phyloP scores from a whole-genome alignment of 2,113 vertebrate species.

The Corvus moneduloides region DNA sequence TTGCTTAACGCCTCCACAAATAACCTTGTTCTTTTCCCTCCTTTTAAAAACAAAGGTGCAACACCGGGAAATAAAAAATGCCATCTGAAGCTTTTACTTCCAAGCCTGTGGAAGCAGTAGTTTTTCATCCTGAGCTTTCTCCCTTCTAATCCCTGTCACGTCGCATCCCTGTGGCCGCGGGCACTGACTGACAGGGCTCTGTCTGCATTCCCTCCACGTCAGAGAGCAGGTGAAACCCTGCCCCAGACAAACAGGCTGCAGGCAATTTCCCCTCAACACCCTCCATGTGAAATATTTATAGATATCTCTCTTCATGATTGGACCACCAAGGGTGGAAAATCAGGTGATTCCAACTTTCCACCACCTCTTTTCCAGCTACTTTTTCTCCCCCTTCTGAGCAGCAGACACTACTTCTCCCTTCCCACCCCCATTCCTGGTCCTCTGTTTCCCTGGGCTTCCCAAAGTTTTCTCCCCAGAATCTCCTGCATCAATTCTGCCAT shows the following conservation, averaged over 20 bases:
- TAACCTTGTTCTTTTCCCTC: not conserved
- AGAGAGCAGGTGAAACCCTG: not conserved
- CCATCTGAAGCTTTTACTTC: constrained; percentile 18
- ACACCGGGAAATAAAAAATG: constrained; percentile 22
- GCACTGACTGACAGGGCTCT: not conserved
- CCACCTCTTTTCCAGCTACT: not conserved
- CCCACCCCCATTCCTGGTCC: not conserved
- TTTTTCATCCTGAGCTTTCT: not conserved
- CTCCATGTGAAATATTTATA: not conserved
- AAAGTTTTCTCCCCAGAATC: not conserved
- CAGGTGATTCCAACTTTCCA: not conserved
- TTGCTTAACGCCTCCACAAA: constrained; percentile 15
- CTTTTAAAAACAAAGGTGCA: constrained; percentile 27
- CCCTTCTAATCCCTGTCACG: not conserved
- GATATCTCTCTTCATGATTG: not conserved
- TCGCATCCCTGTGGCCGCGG: not conserved
- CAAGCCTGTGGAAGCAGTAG: not conserved
- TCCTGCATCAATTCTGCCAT: not conserved
- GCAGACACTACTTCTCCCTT: not conserved
- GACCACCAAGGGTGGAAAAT: not conserved
- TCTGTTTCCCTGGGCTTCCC: not conserved
- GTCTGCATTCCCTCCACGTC: not conserved
- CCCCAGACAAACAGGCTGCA: not conserved
- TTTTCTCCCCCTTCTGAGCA: not conserved
- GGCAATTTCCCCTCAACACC: not conserved